A percentile compares a stretch with the other conserved stretches of the same genome.
Evolutionary conservation across 2,797 vertebrate species (phyloP).

Genomic region (Euthynnus affinis): DNA sequence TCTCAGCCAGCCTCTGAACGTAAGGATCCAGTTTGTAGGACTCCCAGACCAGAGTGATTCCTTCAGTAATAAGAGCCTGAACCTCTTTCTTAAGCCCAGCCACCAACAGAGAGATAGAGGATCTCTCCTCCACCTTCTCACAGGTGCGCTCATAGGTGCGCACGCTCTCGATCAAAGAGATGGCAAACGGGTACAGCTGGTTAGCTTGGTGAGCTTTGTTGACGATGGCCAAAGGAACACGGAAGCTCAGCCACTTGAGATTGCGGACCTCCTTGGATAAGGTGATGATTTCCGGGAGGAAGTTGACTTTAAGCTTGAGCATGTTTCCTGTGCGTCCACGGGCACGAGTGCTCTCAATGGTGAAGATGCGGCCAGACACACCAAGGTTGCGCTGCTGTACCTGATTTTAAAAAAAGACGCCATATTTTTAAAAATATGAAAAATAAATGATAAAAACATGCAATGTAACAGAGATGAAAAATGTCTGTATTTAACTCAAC

Average conservation of each 20-base stretch:
- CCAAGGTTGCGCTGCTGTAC: slow-evolving; percentile 98
- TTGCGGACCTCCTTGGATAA: slow-evolving; percentile 99
- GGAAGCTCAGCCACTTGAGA: slow-evolving; percentile 99
- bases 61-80: slow-evolving; percentile 95
- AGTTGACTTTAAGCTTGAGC: slow-evolving; percentile 98
- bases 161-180: slow-evolving; percentile 98
- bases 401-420: slow-evolving; percentile 48
- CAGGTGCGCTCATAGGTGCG: slow-evolving; percentile 97
- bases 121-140: slow-evolving; percentile 98
- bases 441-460: slow-evolving; percentile 1
- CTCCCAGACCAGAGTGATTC: slow-evolving; percentile 97
- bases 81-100: slow-evolving; percentile 98
- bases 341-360: slow-evolving; percentile 95
- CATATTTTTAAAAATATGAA: neutral
- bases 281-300: slow-evolving; percentile 98
- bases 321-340: slow-evolving; percentile 94
- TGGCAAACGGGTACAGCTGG: slow-evolving; percentile 98
- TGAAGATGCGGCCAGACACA: slow-evolving; percentile 97
- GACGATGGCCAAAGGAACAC: slow-evolving; percentile 97
- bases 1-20: slow-evolving; percentile 97
- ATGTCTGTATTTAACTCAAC: neutral
- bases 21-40: slow-evolving; percentile 99
- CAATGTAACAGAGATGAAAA: neutral
- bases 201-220: slow-evolving; percentile 99
- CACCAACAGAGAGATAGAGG: slow-evolving; percentile 93